Base-by-base conservation (phyloP, 2,888 invertebrate species). In the Artemia sp. region DNA sequence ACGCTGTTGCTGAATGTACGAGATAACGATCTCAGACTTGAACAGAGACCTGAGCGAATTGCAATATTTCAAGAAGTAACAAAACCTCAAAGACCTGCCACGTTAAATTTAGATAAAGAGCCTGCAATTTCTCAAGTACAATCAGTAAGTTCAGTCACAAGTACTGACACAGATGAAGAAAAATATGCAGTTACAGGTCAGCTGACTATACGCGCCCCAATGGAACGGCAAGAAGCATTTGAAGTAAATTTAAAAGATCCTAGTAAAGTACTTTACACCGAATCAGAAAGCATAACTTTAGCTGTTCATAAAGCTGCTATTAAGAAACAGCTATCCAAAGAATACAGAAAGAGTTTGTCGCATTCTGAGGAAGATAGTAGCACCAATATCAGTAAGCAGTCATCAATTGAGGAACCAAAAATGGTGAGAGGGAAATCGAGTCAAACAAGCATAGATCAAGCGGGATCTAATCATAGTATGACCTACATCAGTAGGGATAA, bases 261-360 rank as follows among this genome's bases (percentile, higher is more conserved):
- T 7, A 78, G 78, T 70, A 73, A 75, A 38, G 73, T 75, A 38
- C 73, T 78, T 7, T 79, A 78, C 73, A 79, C 78, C 14, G 77
- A 77, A n/a, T 76, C 76, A 66, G 77, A 78, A 73, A 75, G 77
- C 0, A 77, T 78, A 7, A 78, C 78, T 71, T 78, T 78, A 66
- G 78, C 78, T 11, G 75, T 79, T 12, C 78, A 78, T 72, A 78
- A 79, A 72, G 78, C 79, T 12, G 78, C 79, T 12, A 78, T 79
- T 70, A 78, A 78, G 69, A 79, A 79, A 72, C 79, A 79, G 74
- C 74, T 79, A 72, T 77, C 76, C n/a, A 78, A 78, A 72, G 78
- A 77, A 69, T 76, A 76, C 38, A 73, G 75, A 67, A 72, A 76
- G 68, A 51, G 66, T 51, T 68, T 19, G 7, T 68, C 68, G 12